Percentiles rank a stretch among this genome's conserved stretches.
These are phyloP conservation scores for Creontiades dilutus DNA, from an alignment of 2,888 invertebrate genomes.

Conservation along the genomic window DNA sequence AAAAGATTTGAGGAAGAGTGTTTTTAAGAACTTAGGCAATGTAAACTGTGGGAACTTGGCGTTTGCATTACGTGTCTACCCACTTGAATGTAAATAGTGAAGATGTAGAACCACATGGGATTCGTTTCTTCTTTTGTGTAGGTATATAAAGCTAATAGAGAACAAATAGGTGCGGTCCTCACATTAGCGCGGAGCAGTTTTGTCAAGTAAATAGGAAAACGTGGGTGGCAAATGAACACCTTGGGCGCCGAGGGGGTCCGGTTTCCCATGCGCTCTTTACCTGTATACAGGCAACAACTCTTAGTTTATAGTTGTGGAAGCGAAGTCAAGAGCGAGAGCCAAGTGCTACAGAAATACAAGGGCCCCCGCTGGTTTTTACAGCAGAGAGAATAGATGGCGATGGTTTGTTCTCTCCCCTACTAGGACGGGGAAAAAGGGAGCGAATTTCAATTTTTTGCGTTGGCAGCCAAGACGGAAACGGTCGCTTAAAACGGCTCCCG, in stretches of 20 bases:
- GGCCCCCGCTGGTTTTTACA: constrained; percentile 16
- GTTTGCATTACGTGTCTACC: too few relatives aligned
- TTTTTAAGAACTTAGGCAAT: too few relatives aligned
- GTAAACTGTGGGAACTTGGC: too few relatives aligned
- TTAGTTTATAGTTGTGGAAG: constrained; percentile 31
- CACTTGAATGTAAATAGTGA: too few relatives aligned
- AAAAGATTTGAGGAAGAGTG: too few relatives aligned
- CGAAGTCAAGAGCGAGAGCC: not conserved
- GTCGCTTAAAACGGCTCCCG: not conserved
- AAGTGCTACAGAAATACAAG: constrained; percentile 39
- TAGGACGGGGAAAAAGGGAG: not conserved
- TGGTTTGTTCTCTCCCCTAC: not conserved
- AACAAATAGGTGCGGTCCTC: not conserved
- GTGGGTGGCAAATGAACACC: constrained; percentile 42
- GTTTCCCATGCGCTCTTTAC: constrained; percentile 3
- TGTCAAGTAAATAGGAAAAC: constrained; percentile 10
- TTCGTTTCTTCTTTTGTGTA: too few relatives aligned
- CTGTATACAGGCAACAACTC: not conserved
- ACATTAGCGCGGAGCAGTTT: not conserved
- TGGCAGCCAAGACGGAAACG: not conserved
- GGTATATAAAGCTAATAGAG: not conserved
- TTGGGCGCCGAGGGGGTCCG: constrained; percentile 21
- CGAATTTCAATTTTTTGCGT: constrained; percentile 22
- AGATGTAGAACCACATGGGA: too few relatives aligned
- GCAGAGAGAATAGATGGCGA: not conserved